Base-by-base conservation (phyloP, 2,888 invertebrate species). In the Apocheima hispidaria region DNA sequence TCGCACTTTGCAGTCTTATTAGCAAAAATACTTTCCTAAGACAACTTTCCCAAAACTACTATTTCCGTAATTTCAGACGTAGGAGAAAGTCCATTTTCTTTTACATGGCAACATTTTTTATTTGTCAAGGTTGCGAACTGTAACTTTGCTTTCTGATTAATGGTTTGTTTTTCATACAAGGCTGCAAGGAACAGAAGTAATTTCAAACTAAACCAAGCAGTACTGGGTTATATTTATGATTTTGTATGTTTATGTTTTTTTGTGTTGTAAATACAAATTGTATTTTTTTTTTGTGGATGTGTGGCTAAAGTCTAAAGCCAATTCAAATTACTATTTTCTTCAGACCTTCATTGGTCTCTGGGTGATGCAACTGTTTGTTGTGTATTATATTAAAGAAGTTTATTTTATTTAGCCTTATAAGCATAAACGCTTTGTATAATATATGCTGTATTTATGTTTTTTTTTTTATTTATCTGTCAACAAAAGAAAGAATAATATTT, bases 41-140 rank as follows among this genome's bases (percentile, higher is more conserved):
- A 50, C 36, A 14, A 35, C 26, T 16, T 21, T 50, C 38, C 26
- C 10, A 21, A 50, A 21, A 21, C 48, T 33, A n/a, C 36, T 14
- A 21, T 52, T 52, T 41, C 41, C 41, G 38, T 2, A 41, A 21
- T 16, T 21, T 21, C 21, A 41, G 52, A 7, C 40, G 10, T 40
- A 26, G 21, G 30, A 33, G 23, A 33, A 40, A 46, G 28, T 18
- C 14, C 21, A 48, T 48, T 46, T 54, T 35, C 10, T 46, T 55
- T 38, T 36, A 9, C 36, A 28, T 38, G 28, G 38, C 21, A 28
- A 48, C 55, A 55, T 55, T 55, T 55, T 44, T 41, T 41, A 55
- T 40, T 28, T 43, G 43, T 20, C 23, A 54, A 26, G 26, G 46
- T 23, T 43, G 41, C 16, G 23, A 28, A 28, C 35, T 23, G 35